These are phyloP conservation scores for Mamestra brassicae DNA, from an alignment of 2,888 invertebrate species.

Conservation along the genomic window DNA sequence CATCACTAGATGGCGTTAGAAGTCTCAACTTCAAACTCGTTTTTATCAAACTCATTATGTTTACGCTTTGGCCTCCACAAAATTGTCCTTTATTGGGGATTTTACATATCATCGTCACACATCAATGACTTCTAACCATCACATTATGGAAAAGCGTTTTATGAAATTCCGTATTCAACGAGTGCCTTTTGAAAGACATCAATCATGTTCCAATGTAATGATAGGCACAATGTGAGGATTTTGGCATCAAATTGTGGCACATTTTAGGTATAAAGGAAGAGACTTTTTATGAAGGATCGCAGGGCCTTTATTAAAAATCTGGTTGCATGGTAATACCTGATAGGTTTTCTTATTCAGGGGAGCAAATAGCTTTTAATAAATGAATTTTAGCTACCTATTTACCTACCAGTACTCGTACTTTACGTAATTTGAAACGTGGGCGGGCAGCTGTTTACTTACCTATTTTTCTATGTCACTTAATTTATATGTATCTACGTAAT, in stretches of 20 bases:
- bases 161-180: constrained; percentile 50
- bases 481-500: no score
- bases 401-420: neutral
- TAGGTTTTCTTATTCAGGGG: neutral
- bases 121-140: constrained; percentile 46
- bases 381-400: no score
- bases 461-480: no score
- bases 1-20: constrained; percentile 18
- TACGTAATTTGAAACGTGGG: neutral
- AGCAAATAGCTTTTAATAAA: neutral
- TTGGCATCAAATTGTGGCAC: constrained; percentile 34
- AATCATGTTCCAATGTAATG: constrained; percentile 43
- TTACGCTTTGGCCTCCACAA: constrained; percentile 15
- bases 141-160: constrained; percentile 50
- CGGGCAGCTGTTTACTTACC: neutral
- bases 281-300: constrained; percentile 6
- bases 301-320: constrained; percentile 36
- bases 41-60: neutral
- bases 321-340: neutral
- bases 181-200: constrained; percentile 48
- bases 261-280: constrained; percentile 35
- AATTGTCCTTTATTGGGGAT: constrained; percentile 17
- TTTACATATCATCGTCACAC: constrained; percentile 51
- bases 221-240: constrained; percentile 35
- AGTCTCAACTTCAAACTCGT: neutral